Base-by-base conservation (phyloP, 2,888 invertebrate species). In the Auanema freiburgensis region DNA sequence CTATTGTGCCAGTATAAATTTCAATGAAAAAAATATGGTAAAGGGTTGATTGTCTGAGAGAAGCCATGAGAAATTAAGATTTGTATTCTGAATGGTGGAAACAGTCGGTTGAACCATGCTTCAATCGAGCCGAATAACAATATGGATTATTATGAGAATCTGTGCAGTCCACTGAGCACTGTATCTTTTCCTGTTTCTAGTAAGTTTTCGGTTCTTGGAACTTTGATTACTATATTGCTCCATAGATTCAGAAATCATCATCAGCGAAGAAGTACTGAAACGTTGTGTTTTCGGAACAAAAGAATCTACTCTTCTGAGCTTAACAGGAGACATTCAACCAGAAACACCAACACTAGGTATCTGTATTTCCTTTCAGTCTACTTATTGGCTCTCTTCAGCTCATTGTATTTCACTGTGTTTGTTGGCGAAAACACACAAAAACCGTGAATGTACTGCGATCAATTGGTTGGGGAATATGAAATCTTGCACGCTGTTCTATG, bases 1-100 rank as follows among this genome's bases (percentile, higher is more conserved):
- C 23, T 68, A 67, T 50, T 71, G 71, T 59, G 71, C 71, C 24
- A 67, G 66, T 25, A 57, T 65, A n/a, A 66, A 71, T 53, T 71
- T 66, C 33, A 66, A 65, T 21, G 65, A 61, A n/a, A 25, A 21
- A 11, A 24, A 63, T 42, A 66, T 57, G 56, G 66, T 66, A 12
- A 10, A 49, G 16, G 4, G 6, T 3, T 46, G 21, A 46, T 46
- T 46, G 3, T 14, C 3, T 44, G 53, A 53, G 10, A 16, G 3
- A 3, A 16, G 2, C 18, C n/a, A 33, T 16, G 12, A 18, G 8
- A 5, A 23, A 24, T 56, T 23, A 42, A 66, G 66, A 52, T 43
- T 10, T 71, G 71, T 41, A 63, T 62, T 23, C 46, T 71, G 18
- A 71, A 66, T 24, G 71, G 71, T 18, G 71, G 71, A 21, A 71